These are phyloP conservation scores for Cinara cedri DNA, from an alignment of 2,888 invertebrate genomes.

Conservation along the genomic window DNA sequence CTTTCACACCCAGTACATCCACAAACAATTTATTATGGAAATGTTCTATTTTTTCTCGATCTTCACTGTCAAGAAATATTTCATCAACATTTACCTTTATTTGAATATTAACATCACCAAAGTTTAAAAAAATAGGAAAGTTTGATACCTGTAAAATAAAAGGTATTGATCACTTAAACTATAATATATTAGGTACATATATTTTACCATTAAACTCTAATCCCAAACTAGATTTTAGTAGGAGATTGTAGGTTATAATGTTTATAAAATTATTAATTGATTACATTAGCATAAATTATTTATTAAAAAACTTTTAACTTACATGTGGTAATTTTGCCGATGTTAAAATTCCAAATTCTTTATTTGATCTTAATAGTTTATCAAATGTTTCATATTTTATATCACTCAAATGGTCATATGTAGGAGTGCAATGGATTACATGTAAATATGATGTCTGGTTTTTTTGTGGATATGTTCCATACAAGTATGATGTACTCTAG, in stretches of 20 bases:
- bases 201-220: too few species aligned
- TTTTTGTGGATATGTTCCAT: slow-evolving; percentile 63
- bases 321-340: slow-evolving; percentile 69
- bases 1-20: slow-evolving; percentile 65
- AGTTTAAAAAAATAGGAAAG: slow-evolving; percentile 77
- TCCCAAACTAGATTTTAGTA: too few species aligned
- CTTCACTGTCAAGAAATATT: slow-evolving; percentile 17
- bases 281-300: background rate
- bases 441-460: slow-evolving; percentile 67
- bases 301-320: slow-evolving; percentile 13
- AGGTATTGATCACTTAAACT: slow-evolving; percentile 3
- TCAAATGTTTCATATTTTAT: slow-evolving; percentile 67
- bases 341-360: slow-evolving; percentile 73
- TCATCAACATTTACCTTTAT: slow-evolving; percentile 58
- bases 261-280: too few species aligned
- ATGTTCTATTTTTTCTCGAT: slow-evolving; percentile 29
- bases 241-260: too few species aligned
- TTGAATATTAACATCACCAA: slow-evolving; percentile 67
- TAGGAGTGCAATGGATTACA: slow-evolving; percentile 67
- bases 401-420: slow-evolving; percentile 65
- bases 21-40: slow-evolving; percentile 58
- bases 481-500: slow-evolving; percentile 67
- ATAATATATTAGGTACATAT: too few species aligned
- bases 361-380: slow-evolving; percentile 65
- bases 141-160: slow-evolving; percentile 63